phyloP scores from a whole-genome alignment of 2,888 invertebrate species.

The Brachyptera risi region DNA sequence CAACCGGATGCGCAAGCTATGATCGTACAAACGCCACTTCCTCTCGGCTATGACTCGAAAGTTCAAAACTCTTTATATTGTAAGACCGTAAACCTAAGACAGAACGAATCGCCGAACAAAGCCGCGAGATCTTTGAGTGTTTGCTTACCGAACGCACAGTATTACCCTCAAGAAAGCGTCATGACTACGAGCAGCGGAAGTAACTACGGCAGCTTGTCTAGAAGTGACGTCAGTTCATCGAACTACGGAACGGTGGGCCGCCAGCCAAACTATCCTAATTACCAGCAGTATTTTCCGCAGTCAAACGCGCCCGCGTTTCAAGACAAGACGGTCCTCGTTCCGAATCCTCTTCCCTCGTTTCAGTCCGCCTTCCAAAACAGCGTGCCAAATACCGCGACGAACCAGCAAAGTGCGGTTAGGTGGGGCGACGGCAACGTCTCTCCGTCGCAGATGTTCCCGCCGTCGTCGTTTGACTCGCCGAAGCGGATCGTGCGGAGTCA shows the following conservation, averaged over 20 bases:
- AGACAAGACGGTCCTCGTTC: background rate
- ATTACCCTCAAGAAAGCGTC: background rate
- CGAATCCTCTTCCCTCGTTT: background rate
- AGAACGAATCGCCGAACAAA: background rate
- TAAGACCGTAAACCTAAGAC: slow-evolving; percentile 25
- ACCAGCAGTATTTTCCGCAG: background rate
- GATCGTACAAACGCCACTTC: no score
- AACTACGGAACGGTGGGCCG: background rate
- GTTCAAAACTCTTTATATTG: slow-evolving; percentile 27
- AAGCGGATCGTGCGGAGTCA: slow-evolving; percentile 1
- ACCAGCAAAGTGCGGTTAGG: background rate
- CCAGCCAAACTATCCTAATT: no score
- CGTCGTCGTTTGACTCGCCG: slow-evolving; percentile 13
- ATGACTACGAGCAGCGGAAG: background rate
- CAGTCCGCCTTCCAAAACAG: background rate
- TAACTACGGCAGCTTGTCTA: background rate
- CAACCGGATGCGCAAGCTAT: no score
- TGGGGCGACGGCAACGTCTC: background rate
- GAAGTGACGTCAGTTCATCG: background rate
- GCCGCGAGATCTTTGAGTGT: slow-evolving; percentile 23
- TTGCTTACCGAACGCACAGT: slow-evolving; percentile 11
- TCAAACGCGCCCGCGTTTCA: background rate
- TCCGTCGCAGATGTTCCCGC: slow-evolving; percentile 5
- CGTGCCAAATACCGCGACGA: background rate
- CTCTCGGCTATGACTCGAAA: background rate